A percentile compares a stretch with the other conserved stretches of the same genome.
Conservation (phyloP, 2,113 vertebrate genomes). For the Pachycephala philippinensis region DNA sequence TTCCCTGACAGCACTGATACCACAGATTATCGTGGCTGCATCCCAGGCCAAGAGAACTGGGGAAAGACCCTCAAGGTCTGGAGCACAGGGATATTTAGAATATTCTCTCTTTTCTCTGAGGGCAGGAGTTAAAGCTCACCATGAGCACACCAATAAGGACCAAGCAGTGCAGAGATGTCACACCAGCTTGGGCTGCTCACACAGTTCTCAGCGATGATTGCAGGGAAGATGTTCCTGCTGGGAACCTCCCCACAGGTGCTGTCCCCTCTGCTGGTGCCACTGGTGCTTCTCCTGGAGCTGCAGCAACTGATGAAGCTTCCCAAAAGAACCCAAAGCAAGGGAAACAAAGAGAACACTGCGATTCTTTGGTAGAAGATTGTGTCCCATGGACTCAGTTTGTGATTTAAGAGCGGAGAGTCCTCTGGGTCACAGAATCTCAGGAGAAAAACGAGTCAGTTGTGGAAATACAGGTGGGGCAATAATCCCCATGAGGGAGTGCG, state of each 20-base stretch:
- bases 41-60: neutral
- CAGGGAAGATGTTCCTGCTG: neutral
- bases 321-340: neutral
- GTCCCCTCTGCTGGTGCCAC: neutral
- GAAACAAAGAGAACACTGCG: neutral
- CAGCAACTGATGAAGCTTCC: neutral
- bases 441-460: rapidly evolving
- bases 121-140: neutral
- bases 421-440: neutral
- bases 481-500: rapidly evolving
- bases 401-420: neutral
- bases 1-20: neutral
- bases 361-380: neutral
- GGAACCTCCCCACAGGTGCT: rapidly evolving
- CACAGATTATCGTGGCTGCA: neutral
- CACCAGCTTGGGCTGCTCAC: neutral
- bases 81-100: neutral
- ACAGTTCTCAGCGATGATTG: rapidly evolving
- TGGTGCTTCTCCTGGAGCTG: neutral
- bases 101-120: neutral
- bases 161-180: rapidly evolving
- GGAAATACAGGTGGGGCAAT: neutral
- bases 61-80: neutral
- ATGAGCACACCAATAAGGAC: neutral
- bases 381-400: rapidly evolving